A percentile compares a stretch with the other conserved stretches of the same genome.
Conservation (phyloP, 2,888 invertebrate species). For the Helleia helle region DNA sequence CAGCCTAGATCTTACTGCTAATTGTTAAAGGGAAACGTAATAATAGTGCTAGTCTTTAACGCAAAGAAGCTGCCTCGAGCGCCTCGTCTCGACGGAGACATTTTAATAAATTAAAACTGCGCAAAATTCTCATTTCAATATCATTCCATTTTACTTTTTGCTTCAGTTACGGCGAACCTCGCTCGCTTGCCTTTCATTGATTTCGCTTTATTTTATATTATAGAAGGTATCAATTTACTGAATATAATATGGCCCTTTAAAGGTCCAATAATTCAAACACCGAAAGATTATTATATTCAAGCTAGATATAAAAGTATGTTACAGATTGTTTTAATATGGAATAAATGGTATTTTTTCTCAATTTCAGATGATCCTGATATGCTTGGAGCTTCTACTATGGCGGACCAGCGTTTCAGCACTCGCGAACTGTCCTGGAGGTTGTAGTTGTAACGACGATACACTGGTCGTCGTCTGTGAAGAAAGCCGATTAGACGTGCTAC, state of each 20-base stretch:
- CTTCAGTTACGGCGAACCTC: constrained; percentile 32
- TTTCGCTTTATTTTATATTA: constrained; percentile 40
- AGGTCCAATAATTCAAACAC: too few relatives aligned
- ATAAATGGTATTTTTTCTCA: constrained; percentile 16
- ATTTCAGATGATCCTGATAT: constrained; percentile 58
- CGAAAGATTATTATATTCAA: too few relatives aligned
- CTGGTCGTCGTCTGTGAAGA: constrained; percentile 89
- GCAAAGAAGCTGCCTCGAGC: constrained; percentile 52
- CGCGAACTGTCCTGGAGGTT: constrained; percentile 89
- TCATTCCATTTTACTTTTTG: constrained; percentile 54
- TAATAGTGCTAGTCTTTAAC: constrained; percentile 67
- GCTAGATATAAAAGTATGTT: too few relatives aligned
- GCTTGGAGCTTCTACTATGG: constrained; percentile 48
- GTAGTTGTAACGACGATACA: constrained; percentile 92
- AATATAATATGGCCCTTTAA: too few relatives aligned
- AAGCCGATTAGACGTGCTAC: constrained; percentile 90
- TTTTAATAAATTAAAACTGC: constrained; percentile 73
- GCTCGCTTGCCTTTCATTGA: constrained; percentile 41
- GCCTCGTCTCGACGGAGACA: constrained; percentile 46
- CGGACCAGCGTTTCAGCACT: constrained; percentile 70
- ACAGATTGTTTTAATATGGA: too few relatives aligned
- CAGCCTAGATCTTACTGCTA: constrained; percentile 53
- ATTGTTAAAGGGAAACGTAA: constrained; percentile 66
- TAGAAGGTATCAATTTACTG: constrained; percentile 23
- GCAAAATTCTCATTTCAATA: constrained; percentile 65